Percentiles rank a stretch among this genome's conserved stretches.
Evolutionary conservation across 2,113 vertebrate species (phyloP).

Genomic region (Cervus canadensis): DNA sequence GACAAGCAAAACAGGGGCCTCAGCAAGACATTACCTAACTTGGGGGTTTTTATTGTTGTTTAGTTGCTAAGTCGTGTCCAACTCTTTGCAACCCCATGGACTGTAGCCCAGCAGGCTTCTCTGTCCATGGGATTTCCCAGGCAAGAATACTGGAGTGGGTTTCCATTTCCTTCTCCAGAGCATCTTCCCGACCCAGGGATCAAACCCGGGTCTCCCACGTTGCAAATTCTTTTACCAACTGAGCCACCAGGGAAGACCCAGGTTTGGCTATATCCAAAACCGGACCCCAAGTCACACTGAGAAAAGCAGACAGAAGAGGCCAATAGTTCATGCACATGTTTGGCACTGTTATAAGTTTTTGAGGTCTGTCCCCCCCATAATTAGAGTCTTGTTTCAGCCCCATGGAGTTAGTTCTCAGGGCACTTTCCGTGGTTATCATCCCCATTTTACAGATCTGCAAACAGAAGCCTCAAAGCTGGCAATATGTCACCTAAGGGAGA

Average conservation of each 20-base stretch:
- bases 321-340: not conserved
- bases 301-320: not conserved
- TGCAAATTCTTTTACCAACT: not conserved
- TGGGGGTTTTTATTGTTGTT: not conserved
- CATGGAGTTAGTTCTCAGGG: not conserved
- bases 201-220: not conserved
- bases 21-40: not conserved
- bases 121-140: not conserved
- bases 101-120: not conserved
- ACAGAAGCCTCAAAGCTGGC: not conserved
- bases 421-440: not conserved
- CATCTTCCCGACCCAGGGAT: not conserved
- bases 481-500: not conserved
- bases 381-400: not conserved
- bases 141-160: not conserved
- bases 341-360: not conserved
- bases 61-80: not conserved
- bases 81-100: not conserved
- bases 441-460: not conserved
- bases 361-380: fast-evolving
- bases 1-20: not conserved
- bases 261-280: not conserved
- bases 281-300: not conserved
- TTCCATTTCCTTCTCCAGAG: not conserved
- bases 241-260: not conserved